phyloP scores from a whole-genome alignment of 2,797 vertebrate species.

The Thaleichthys pacificus region DNA sequence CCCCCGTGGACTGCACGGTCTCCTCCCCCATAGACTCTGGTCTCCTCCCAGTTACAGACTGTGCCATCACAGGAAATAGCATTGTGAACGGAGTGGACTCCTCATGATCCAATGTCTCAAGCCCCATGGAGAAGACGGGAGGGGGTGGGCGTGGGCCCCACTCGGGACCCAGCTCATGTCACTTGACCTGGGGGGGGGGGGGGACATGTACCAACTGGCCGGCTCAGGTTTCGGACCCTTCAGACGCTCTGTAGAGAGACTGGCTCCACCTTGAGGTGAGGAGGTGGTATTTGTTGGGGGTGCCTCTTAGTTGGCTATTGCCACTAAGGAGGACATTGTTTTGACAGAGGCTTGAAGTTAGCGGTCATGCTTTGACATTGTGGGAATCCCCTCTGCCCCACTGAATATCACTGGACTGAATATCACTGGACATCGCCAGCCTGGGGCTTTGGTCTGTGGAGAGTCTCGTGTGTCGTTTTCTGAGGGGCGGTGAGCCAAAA shows the following conservation, averaged over 20 bases:
- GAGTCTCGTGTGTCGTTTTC: constrained; percentile 42
- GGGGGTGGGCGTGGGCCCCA: constrained; percentile 50
- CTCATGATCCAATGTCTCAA: constrained; percentile 71
- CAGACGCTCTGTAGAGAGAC: constrained; percentile 36
- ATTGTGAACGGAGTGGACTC: constrained; percentile 78
- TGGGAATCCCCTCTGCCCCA: constrained; percentile 47
- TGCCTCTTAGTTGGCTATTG: constrained; percentile 40
- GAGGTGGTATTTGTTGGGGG: constrained; percentile 46
- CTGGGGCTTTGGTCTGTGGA: constrained; percentile 45
- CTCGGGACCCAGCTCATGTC: constrained; percentile 48
- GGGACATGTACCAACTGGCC: constrained; percentile 47
- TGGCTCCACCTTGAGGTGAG: constrained; percentile 60
- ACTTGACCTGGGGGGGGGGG: constrained; percentile 8
- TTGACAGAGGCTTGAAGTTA: constrained; percentile 41
- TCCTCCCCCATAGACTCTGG: constrained; percentile 78
- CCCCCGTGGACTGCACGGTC: constrained; percentile 63
- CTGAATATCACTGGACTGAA: constrained; percentile 67
- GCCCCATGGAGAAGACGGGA: constrained; percentile 17
- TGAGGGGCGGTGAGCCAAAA: constrained; percentile 38
- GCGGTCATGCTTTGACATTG: constrained; percentile 58
- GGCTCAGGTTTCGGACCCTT: constrained; percentile 62
- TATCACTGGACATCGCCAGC: constrained; percentile 74
- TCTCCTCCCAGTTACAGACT: constrained; percentile 60
- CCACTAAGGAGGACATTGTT: constrained; percentile 49
- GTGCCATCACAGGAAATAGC: constrained; percentile 78